Base-by-base conservation (phyloP, 2,113 vertebrate species). In the Lamprologus ornatipinnis region DNA sequence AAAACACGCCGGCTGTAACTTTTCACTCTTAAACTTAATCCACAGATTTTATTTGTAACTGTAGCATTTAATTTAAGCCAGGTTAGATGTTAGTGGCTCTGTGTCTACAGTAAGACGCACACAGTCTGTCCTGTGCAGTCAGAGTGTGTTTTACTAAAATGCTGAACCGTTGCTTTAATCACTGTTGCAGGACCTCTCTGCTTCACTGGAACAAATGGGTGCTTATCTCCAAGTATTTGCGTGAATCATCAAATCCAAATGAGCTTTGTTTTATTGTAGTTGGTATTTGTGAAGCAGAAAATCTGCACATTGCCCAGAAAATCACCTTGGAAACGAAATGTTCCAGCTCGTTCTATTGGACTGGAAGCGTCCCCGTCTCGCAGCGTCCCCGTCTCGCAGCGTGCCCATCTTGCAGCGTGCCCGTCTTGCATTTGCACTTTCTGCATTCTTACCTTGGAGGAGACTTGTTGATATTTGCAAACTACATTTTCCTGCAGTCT, bases 391-490 rank as follows among this genome's bases (percentile, higher is more conserved):
- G 35, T 37, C 9, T 1, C 0, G 35, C 35, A 37, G 9, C 4
- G 1, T 4, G 35, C 4, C 1, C 2, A 12, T 5, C 6, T 23
- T 1, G 23, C 23, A 23, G 23, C 23, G 1, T 4, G 9, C 4
- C 1, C 2, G 23, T 5, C 6, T 23, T 1, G 23, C 23, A 23
- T 23, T 23, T 23, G 23, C 23, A 23, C 23, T 23, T 23, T 23
- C 23, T 23, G 23, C 23, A 23, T 23, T 23, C 23, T 23, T 23
- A 23, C 23, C 23, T 23, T 4, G 9, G 82, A 87, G 87, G 42
- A 85, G 80, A 91, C 89, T 90, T 89, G 85, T 89, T 91, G 89
- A 84, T 89, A 81, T 85, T 70, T 6, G 5, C 57, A 86, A 89
- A 91, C 89, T 42, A 83, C 63, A 88, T 84, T 75, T 58, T 7